Percentiles rank a stretch among this genome's conserved stretches.
phyloP scores from a whole-genome alignment of 2,113 vertebrate genomes.

The Papio anubis region DNA sequence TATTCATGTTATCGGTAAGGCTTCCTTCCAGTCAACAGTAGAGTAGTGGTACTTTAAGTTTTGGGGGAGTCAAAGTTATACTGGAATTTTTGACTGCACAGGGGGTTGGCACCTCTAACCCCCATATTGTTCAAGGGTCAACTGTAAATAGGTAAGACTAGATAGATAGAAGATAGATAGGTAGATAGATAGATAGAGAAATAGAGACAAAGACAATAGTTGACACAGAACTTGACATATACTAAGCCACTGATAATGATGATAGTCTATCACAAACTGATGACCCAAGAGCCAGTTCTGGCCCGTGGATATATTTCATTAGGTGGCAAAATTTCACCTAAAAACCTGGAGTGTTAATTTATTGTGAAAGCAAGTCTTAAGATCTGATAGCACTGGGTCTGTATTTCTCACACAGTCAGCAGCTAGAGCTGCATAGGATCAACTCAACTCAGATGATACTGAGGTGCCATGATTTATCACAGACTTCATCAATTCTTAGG shows the following conservation, averaged over 20 bases:
- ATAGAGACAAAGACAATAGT: too few relatives aligned
- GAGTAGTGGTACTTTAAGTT: background rate
- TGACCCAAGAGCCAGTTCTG: background rate
- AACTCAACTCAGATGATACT: background rate
- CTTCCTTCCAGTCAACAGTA: background rate
- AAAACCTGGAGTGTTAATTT: background rate
- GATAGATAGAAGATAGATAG: too few relatives aligned
- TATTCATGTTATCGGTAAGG: background rate
- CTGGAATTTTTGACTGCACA: background rate
- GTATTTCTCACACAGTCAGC: background rate
- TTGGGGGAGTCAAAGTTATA: background rate
- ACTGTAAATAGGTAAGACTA: background rate
- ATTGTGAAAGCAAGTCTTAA: constrained; percentile 2
- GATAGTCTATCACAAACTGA: background rate
- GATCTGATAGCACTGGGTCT: background rate
- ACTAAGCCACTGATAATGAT: background rate
- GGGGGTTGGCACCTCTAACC: background rate
- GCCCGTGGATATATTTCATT: background rate
- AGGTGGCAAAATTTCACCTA: background rate
- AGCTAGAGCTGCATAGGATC: background rate
- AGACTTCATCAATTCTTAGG: background rate
- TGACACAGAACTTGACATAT: background rate
- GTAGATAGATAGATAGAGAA: too few relatives aligned
- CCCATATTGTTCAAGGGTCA: background rate
- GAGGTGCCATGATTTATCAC: background rate